These are phyloP conservation scores for Sarcophilus harrisii DNA, from an alignment of 2,797 vertebrate genomes.

Conservation along the genomic window DNA sequence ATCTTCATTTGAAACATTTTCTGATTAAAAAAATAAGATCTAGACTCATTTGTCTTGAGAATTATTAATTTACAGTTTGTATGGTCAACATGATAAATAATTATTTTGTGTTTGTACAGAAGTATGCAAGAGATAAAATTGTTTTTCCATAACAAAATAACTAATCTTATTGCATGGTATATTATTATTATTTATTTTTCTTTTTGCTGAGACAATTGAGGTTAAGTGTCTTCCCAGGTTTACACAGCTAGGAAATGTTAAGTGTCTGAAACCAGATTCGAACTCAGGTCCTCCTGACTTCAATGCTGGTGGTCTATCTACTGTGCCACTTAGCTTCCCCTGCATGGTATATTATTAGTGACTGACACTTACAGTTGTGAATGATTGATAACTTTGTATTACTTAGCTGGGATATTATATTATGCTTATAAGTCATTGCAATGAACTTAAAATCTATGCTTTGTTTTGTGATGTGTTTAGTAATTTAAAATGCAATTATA, in stretches of 20 bases:
- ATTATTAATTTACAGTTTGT: not conserved
- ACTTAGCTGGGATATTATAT: slow-evolving; percentile 75
- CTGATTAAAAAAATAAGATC: not conserved
- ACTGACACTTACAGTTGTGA: slow-evolving; percentile 78
- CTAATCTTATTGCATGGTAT: slow-evolving; percentile 56
- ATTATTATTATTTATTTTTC: not conserved
- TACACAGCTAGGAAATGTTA: no score
- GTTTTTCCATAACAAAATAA: slow-evolving; percentile 58
- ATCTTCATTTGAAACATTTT: slow-evolving; percentile 8
- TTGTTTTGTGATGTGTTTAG: slow-evolving; percentile 48
- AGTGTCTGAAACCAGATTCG: no score
- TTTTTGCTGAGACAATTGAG: no score
- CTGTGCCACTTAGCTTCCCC: no score
- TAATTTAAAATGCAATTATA: slow-evolving; percentile 57
- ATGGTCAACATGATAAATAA: slow-evolving; percentile 28
- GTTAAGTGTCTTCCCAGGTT: no score
- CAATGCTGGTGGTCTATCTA: no score
- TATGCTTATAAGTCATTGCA: slow-evolving; percentile 44
- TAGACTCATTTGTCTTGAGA: not conserved
- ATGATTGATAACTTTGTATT: slow-evolving; percentile 80
- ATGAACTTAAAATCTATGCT: slow-evolving; percentile 29
- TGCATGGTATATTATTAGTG: slow-evolving; percentile 53
- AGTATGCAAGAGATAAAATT: slow-evolving; percentile 40
- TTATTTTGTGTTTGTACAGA: slow-evolving; percentile 24
- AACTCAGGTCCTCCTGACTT: no score